Base-by-base conservation (phyloP, 2,888 invertebrate genomes). In the Drosophila suboccidentalis region DNA sequence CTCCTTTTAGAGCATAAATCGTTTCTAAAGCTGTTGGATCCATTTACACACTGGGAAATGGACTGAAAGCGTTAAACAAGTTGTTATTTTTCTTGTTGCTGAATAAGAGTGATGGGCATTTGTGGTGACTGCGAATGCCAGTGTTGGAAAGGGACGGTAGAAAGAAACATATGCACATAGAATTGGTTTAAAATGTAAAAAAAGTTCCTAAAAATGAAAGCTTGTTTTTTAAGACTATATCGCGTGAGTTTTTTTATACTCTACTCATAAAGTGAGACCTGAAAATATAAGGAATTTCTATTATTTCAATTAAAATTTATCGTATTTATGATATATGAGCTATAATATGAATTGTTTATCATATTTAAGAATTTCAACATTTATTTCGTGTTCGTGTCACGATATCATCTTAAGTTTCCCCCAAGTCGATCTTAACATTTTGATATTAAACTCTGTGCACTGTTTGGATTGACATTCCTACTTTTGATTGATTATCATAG, bases 91-190 rank as follows among this genome's bases (percentile, higher is more conserved):
- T 51, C 15, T 6, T 50, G 17, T 17, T 29, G n/a, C 29, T 29
- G 8, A 41, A 54, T 60, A 51, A 34, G 66, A 75, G 38, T 72
- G 75, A 67, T 50, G 43, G 67, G 41, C 58, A 43, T 41, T 54
- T 76, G 61, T 22, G 72, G 53, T 54, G 39, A 58, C 38, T 49
- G 58, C 11, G 29, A 47, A 36, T 34, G 11, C 26, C 13, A 41
- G 65, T 71, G 51, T 49, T 64, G 71, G n/a, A 22, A 38, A 3
- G 34, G 11, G 46, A 13, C 2, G 38, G 1, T n/a, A 22, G 4
- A 22, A 22, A 8, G 22, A 3, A 26, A 13, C 3, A 19, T 11
- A 19, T 6, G 0, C 5, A 19, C 13, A 3, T 11, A 19, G 19
- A 22, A 22, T 13, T 43, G 11, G 22, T 19, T 19, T 19, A 11